A percentile compares a stretch with the other conserved stretches of the same genome.
phyloP scores from a whole-genome alignment of 2,113 vertebrate genomes.

The Glaucomys volans region DNA sequence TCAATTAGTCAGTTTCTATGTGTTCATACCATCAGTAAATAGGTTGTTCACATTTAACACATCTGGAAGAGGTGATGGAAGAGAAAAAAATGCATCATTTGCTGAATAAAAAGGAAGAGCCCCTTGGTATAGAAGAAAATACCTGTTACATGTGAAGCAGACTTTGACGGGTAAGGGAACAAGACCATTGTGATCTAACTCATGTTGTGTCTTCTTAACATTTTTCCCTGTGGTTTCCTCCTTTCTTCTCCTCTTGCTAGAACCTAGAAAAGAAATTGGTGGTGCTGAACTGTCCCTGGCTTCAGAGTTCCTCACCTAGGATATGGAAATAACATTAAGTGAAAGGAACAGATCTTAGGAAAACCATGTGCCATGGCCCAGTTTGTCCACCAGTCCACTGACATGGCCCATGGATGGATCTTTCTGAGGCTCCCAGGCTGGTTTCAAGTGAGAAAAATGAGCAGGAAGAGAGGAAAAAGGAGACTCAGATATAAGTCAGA shows the following conservation, averaged over 20 bases:
- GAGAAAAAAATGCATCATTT: constrained; percentile 23
- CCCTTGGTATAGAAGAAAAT: constrained; percentile 68
- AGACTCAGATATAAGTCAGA: constrained; percentile 30
- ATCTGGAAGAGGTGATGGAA: not conserved
- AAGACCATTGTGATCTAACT: constrained; percentile 96
- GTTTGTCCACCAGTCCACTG: too few species aligned
- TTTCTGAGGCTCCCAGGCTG: not conserved
- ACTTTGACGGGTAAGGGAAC: constrained; percentile 97
- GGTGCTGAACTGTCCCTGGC: constrained; percentile 53
- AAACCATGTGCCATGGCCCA: not conserved
- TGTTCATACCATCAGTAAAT: not conserved
- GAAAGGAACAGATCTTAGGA: constrained; percentile 41
- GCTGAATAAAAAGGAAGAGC: constrained; percentile 32
- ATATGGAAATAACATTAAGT: constrained; percentile 50
- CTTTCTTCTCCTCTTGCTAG: constrained; percentile 97
- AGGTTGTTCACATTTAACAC: not conserved
- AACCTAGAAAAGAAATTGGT: constrained; percentile 89
- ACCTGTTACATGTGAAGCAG: constrained; percentile 98
- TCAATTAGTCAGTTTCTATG: not conserved
- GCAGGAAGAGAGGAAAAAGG: not conserved
- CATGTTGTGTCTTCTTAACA: constrained; percentile 96
- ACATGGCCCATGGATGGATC: not conserved
- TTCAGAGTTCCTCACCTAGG: constrained; percentile 56
- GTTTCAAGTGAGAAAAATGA: not conserved
- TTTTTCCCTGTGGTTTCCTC: constrained; percentile 97